Percentiles rank a stretch among this genome's conserved stretches.
Conservation (phyloP, 1,140 invertebrate genomes). For the Coptotermes formosanus region DNA sequence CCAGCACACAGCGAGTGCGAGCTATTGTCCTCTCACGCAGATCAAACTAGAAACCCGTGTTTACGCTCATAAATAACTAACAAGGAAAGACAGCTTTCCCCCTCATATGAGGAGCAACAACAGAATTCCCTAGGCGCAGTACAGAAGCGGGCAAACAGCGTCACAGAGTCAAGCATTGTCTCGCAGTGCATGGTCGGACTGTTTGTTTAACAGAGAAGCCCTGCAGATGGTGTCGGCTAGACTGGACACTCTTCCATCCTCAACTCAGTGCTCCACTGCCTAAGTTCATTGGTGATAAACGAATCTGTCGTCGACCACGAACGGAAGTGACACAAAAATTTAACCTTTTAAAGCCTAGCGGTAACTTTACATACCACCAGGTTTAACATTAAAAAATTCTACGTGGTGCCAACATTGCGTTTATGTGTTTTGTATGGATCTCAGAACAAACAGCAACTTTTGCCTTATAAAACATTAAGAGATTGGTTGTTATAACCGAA, state of each 20-base stretch:
- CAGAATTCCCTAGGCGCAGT: not conserved
- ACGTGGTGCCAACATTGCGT: too few species aligned
- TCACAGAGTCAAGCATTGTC: not conserved
- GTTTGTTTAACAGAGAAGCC: constrained; percentile 1
- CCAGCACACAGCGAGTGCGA: not conserved
- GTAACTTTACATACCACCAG: too few species aligned
- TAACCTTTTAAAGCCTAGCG: too few species aligned
- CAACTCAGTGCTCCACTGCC: not conserved
- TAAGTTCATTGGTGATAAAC: not conserved
- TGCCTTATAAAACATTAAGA: too few species aligned
- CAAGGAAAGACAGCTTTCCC: constrained; percentile 10
- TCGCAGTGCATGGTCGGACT: not conserved
- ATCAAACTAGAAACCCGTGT: constrained; percentile 4
- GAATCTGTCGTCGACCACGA: not conserved
- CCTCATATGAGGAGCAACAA: not conserved
- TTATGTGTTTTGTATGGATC: too few species aligned
- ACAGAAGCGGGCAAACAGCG: not conserved
- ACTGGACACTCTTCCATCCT: not conserved
- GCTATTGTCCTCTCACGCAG: constrained; percentile 6
- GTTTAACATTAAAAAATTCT: too few species aligned
- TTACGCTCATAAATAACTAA: constrained; percentile 19
- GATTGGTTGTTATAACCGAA: too few species aligned
- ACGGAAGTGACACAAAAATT: not conserved
- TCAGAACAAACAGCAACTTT: too few species aligned
- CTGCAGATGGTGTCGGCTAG: not conserved